phyloP scores from a whole-genome alignment of 2,797 vertebrate species.

The Poeciliopsis presidionis region DNA sequence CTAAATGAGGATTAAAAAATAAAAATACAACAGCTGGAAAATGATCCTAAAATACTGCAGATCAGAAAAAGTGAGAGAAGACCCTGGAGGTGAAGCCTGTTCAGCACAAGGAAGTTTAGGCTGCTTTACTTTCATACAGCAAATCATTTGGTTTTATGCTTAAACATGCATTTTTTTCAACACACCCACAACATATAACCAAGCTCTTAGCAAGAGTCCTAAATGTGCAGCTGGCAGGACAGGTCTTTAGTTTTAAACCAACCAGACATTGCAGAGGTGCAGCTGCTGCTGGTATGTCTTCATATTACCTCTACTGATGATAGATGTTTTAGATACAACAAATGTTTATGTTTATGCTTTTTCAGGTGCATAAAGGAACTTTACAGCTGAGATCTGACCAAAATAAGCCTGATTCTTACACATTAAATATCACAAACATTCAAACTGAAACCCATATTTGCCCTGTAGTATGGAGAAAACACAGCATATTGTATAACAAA shows the following conservation, averaged over 20 bases:
- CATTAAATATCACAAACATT: conserved; percentile 41
- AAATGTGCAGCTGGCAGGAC: conserved; percentile 52
- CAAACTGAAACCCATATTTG: conserved; percentile 47
- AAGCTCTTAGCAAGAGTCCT: conserved; percentile 57
- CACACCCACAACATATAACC: conserved; percentile 62
- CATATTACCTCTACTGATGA: conserved; percentile 37
- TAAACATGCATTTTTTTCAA: conserved; percentile 67
- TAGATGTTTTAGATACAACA: conserved; percentile 33
- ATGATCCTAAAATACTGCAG: conserved; percentile 81
- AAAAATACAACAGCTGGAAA: conserved; percentile 61
- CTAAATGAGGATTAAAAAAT: conserved; percentile 71
- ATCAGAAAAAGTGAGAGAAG: conserved; percentile 71
- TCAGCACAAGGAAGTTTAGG: conserved; percentile 27
- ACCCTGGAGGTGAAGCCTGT: conserved; percentile 73
- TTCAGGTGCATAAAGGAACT: conserved; percentile 45
- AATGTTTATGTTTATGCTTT: background rate
- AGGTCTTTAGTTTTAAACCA: conserved; percentile 53
- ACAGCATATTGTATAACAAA: background rate
- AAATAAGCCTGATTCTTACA: conserved; percentile 51
- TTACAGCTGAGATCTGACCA: conserved; percentile 63
- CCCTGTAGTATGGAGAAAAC: conserved; percentile 23
- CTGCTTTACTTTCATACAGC: conserved; percentile 62
- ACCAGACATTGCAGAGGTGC: conserved; percentile 57
- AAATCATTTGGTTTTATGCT: conserved; percentile 77
- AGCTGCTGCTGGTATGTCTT: conserved; percentile 63